Evolutionary conservation across 2,888 invertebrate species (phyloP), one percentile per base, ranked within the genome.

Genomic region (Bembecia ichneumoniformis): DNA sequence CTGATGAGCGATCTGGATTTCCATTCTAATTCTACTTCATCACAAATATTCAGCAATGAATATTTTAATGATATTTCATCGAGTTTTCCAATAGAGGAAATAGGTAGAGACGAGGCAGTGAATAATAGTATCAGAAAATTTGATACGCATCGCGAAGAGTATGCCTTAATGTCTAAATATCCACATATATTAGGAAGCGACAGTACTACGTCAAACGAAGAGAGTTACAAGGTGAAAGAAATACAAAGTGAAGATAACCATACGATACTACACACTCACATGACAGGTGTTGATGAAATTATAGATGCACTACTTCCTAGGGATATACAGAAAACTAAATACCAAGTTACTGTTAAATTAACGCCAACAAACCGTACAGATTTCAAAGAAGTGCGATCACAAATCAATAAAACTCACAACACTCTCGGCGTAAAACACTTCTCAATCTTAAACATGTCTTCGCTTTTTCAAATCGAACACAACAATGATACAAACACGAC

Each of bases 381-480:
- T 0, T 82, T 76, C 43, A 84, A 82, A 64, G 82, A 83, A 74
- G 57, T 81, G 35, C 80, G 79, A 45, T 80, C 83, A 1, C 76
- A 71, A 52, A 82, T 84, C 2, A 83, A 84, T 51, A 83, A 83
- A 58, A 81, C 74, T 44, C 81, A 67, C 47, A 77, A 80, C 48
- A 77, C 71, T 57, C 70, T 81, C 52, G 86, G 84, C 1, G 34
- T 81, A 0, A 47, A 68, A 0, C 81, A 74, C 56, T 74, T 74
- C 11, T 78, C 82, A 0, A 56, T 77, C 45, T 70, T 83, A 0
- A 86, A 84, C 48, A 73, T 84, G 1, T 79, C 83, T 3, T 76
- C 82, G 62, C 71, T 86, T 58, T 79, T 83, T 0, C 80, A 81
- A 64, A 54, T 82, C 5, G 71, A 74, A 50, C 68, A 72, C 43